phyloP scores from a whole-genome alignment of 2,888 invertebrate genomes.

The Fragum whitleyi region DNA sequence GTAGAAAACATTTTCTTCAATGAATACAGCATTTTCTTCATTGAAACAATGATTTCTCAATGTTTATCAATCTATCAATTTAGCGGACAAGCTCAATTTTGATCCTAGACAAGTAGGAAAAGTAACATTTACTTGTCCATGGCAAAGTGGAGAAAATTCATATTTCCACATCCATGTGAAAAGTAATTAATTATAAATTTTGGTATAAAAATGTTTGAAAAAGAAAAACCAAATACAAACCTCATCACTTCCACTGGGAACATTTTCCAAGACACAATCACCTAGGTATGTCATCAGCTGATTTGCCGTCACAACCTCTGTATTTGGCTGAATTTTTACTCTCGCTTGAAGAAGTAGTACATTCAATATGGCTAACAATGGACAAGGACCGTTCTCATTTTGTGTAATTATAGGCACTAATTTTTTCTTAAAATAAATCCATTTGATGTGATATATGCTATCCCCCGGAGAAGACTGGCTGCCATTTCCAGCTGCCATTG shows the following conservation, averaged over 20 bases:
- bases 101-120: too few species aligned
- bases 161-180: too few species aligned
- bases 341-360: conserved; percentile 86
- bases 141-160: too few species aligned
- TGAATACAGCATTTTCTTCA: too few species aligned
- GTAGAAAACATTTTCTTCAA: too few species aligned
- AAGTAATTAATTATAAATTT: too few species aligned
- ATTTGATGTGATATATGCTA: conserved; percentile 86
- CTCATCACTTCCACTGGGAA: conserved; percentile 83
- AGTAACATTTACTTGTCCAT: too few species aligned
- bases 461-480: conserved; percentile 29
- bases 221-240: conserved; percentile 31
- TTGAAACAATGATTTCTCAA: too few species aligned
- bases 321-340: conserved; percentile 84
- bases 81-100: too few species aligned
- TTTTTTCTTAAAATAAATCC: conserved; percentile 85
- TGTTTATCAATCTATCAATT: too few species aligned
- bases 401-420: conserved; percentile 87
- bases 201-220: too few species aligned
- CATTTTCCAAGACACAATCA: conserved; percentile 86
- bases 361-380: conserved; percentile 87
- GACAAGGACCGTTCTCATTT: conserved; percentile 88
- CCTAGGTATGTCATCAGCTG: conserved; percentile 86
- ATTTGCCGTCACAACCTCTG: conserved; percentile 86
- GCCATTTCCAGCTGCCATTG: background rate